Evolutionary conservation across 92 coral and sea anemone genomes (phyloP), one percentile per base, ranked within the genome.

Genomic region (Parazoanthus atlanticus): DNA sequence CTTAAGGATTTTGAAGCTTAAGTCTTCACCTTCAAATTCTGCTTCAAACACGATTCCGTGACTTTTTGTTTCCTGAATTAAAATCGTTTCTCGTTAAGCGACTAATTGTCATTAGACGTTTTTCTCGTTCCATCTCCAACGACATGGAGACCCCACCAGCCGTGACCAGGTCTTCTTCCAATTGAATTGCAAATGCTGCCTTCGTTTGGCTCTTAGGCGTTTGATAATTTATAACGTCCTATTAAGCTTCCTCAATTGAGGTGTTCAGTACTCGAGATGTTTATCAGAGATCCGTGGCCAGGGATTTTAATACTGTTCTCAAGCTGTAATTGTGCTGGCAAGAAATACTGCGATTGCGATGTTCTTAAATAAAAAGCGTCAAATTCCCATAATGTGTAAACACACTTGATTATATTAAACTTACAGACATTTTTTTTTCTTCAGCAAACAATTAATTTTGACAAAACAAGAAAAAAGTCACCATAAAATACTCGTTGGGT

Each of bases 31-130:
- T 23, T 11, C 32, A 71, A 46, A 70, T 70, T 67, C 58, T 40
- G 64, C 13, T 82, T 28, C 28, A 43, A 28, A 84, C 31, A 47
- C 40, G 64, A 29, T 84, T 84, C 78, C 87, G 87, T 84, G 87
- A 84, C 49, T 40, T 43, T 82, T 36, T 41, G 67, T 41, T 69
- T 66, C 87, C 28, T n/a, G 21, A 11, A 71, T 84, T 84, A 69
- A 23, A 21, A 61, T 4, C 16, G 69, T 25, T 61, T 61, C 69
- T 61, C 69, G 26, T 61, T 19, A 61, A 61, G 69, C 21, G 69
- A 61, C 69, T 61, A 61, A 61, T 61, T 61, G 69, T 15, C 69
- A 61, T 61, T 21, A 61, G 10, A 5, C 8, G 32, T 61, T 61
- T 23, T 21, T 52, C 58, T 16, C 58, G 58, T 52, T 52, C 69